Percentiles rank a stretch among this genome's conserved stretches.
These are phyloP conservation scores for Hyles vespertilio DNA, from an alignment of 1,140 invertebrate genomes.

Conservation along the genomic window DNA sequence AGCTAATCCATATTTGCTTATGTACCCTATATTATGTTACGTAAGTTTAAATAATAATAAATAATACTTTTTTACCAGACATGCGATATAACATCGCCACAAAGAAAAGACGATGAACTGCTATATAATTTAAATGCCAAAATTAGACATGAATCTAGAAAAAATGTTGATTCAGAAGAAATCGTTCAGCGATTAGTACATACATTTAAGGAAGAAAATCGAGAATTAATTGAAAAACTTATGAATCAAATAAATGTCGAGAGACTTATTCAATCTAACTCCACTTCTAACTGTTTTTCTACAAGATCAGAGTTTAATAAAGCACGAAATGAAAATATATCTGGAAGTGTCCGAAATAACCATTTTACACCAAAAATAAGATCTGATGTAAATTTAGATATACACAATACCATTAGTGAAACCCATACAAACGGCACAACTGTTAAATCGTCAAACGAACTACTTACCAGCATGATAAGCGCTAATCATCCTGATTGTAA, in stretches of 20 bases:
- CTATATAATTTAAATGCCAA: slow-evolving; percentile 58
- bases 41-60: too few species aligned
- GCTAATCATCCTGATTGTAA: neutral
- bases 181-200: slow-evolving; percentile 33
- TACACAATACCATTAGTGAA: slow-evolving; percentile 21
- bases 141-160: slow-evolving; percentile 46
- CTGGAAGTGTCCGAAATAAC: too few species aligned
- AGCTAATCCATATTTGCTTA: too few species aligned
- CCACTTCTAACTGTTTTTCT: slow-evolving; percentile 9
- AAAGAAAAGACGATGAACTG: slow-evolving; percentile 35
- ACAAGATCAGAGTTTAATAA: too few species aligned
- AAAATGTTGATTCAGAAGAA: slow-evolving; percentile 29
- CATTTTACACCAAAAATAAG: too few species aligned
- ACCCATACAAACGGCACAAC: slow-evolving; percentile 6
- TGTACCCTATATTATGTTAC: too few species aligned
- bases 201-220: slow-evolving; percentile 53
- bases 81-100: slow-evolving; percentile 28
- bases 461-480: neutral
- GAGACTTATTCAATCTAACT: slow-evolving; percentile 11
- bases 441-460: slow-evolving; percentile 2
- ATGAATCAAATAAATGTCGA: slow-evolving; percentile 21
- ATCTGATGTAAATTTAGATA: too few species aligned
- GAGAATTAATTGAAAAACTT: slow-evolving; percentile 37
- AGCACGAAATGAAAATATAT: too few species aligned
- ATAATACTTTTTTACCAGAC: slow-evolving; percentile 28